Evolutionary conservation across 2,113 vertebrate genomes (phyloP), one percentile per base, ranked within the genome.

Genomic region (Bubalus kerabau): DNA sequence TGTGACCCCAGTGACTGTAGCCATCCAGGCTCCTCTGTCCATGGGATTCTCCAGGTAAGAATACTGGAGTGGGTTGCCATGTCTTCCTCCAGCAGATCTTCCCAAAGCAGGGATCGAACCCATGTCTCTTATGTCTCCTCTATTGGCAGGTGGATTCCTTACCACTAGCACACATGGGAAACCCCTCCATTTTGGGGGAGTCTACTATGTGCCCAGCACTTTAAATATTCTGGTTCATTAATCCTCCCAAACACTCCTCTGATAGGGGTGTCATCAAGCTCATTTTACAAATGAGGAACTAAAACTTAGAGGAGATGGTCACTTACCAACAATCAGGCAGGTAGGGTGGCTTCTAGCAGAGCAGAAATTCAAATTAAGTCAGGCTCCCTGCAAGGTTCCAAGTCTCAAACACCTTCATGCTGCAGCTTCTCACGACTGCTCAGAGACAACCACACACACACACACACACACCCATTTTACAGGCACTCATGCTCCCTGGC

Each of bases 401-500:
- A 52, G 32, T 85, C 30, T 71, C 54, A 28, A 94, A 81, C 17
- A 93, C 12, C 16, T 13, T 71, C 87, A 57, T 28, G 0, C 67
- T 96, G 46, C 21, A 93, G 12, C 14, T 50, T 48, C 21, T 94
- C 24, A 36, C 80, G 57, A 87, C 24, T 92, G 40, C 54, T 84
- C 62, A 95, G 36, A 85, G 43, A 71, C 21, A 94, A 54, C 43
- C 83, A 92, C 50, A 90, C 43, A 19, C 28, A 95, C 67, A 71
- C 16, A n/a, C 62, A 32, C 32, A 17, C 62, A 95, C 97, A 80
- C 26, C 92, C 60, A 96, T 95, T 74, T 84, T 97, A 90, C 7
- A 93, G 59, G 80, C 90, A 89, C 46, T 81, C 10, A 56, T 64
- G 26, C 16, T 96, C n/a, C 81, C 40, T 95, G 89, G 50, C 24